Evolutionary conservation across 2,888 invertebrate species (phyloP).

Genomic region (Encarsia formosa): DNA sequence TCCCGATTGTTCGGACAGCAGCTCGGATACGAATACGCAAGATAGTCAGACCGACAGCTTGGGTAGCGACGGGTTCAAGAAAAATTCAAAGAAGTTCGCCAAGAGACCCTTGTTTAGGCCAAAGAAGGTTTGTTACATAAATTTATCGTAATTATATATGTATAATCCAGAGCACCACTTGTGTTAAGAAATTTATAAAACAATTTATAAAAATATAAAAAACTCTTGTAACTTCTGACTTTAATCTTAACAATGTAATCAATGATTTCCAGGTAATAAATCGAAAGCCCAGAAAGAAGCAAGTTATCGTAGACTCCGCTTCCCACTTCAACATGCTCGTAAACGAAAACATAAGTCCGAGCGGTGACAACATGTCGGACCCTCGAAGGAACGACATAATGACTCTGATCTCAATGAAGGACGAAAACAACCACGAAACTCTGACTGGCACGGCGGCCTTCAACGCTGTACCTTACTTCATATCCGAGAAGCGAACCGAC

Average conservation of each 20-base stretch:
- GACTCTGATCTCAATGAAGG: slow-evolving; percentile 47
- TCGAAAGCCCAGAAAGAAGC: slow-evolving; percentile 45
- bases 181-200: too few relatives aligned
- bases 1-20: slow-evolving; percentile 35
- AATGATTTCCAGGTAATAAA: slow-evolving; percentile 6
- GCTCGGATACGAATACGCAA: slow-evolving; percentile 53
- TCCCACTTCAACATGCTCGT: slow-evolving; percentile 47
- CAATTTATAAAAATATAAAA: too few relatives aligned
- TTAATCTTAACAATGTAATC: too few relatives aligned
- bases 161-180: too few relatives aligned
- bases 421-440: slow-evolving; percentile 47
- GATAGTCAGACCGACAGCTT: slow-evolving; percentile 52
- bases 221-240: too few relatives aligned
- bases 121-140: too few relatives aligned
- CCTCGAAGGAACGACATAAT: slow-evolving; percentile 47
- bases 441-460: slow-evolving; percentile 47
- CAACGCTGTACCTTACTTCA: slow-evolving; percentile 43
- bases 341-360: slow-evolving; percentile 43
- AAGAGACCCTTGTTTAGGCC: too few relatives aligned
- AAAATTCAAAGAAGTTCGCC: slow-evolving; percentile 19
- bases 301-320: slow-evolving; percentile 48
- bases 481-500: slow-evolving; percentile 51
- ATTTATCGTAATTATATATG: too few relatives aligned
- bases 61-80: slow-evolving; percentile 51
- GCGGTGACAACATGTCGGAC: slow-evolving; percentile 41